Percentiles rank a stretch among this genome's conserved stretches.
phyloP scores from a whole-genome alignment of 2,113 vertebrate genomes.

The Microcebus griseorufus region DNA sequence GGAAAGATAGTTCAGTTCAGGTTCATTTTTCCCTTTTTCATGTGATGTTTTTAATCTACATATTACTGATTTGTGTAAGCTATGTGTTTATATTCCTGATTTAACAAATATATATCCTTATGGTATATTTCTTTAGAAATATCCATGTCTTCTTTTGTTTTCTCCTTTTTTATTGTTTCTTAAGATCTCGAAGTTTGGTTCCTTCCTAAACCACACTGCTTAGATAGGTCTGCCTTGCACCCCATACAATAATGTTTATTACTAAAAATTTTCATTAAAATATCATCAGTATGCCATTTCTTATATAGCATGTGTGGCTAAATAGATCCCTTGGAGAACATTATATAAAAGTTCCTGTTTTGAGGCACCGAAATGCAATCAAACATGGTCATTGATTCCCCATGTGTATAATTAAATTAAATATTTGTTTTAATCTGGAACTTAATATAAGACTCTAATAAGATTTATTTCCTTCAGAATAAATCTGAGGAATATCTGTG shows the following conservation, averaged over 20 bases:
- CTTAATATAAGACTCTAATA: neutral
- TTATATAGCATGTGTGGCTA: neutral
- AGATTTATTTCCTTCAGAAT: slow-evolving; percentile 39
- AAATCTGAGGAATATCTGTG: neutral
- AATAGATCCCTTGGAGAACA: neutral
- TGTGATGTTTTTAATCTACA: neutral
- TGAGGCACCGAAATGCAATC: neutral
- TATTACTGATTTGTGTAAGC: neutral
- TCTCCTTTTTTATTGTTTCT: neutral
- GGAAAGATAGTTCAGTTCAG: neutral
- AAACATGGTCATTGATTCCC: neutral
- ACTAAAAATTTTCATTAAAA: neutral
- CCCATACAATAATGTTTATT: neutral
- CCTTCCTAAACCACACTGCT: neutral
- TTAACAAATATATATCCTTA: neutral
- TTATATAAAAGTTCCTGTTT: neutral
- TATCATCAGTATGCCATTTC: neutral
- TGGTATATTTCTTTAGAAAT: neutral
- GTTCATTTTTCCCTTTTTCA: neutral
- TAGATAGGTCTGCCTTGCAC: neutral
- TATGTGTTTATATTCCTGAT: neutral
- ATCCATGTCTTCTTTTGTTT: neutral
- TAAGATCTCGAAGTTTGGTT: neutral
- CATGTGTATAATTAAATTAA: slow-evolving; percentile 9
- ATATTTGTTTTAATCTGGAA: slow-evolving; percentile 46